Evolutionary conservation across 2,113 vertebrate species (phyloP).

Genomic region (Pholis gunnellus): DNA sequence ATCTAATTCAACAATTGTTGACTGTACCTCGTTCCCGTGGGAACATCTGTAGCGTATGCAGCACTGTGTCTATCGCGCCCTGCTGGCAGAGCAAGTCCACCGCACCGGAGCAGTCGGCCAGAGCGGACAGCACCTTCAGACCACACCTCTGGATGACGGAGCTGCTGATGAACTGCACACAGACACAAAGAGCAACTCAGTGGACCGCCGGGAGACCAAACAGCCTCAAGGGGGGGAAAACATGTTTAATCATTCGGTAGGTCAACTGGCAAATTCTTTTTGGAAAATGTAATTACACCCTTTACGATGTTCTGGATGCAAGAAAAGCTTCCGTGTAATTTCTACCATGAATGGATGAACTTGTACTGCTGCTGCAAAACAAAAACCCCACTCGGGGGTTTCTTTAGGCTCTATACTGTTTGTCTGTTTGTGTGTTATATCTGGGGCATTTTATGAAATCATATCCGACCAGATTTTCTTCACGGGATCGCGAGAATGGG

Average conservation of each 20-base stretch:
- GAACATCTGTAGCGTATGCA: slow-evolving; percentile 95
- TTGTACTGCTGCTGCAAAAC: background rate
- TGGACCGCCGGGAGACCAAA: background rate
- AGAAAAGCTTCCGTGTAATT: slow-evolving; percentile 13
- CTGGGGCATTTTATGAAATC: background rate
- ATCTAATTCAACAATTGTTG: background rate
- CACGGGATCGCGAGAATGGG: too few relatives aligned
- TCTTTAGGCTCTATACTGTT: background rate
- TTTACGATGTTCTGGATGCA: background rate
- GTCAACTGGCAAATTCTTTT: slow-evolving; percentile 25
- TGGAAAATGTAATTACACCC: slow-evolving; percentile 51
- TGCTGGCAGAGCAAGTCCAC: slow-evolving; percentile 90
- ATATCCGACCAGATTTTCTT: background rate
- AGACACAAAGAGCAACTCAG: background rate
- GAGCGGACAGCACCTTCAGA: slow-evolving; percentile 86
- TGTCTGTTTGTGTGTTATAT: background rate
- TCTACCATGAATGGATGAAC: slow-evolving; percentile 25
- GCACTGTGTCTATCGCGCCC: slow-evolving; percentile 90
- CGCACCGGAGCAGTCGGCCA: slow-evolving; percentile 88
- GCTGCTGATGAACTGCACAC: slow-evolving; percentile 91
- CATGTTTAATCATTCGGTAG: background rate
- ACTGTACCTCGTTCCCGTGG: slow-evolving; percentile 88
- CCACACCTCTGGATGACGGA: slow-evolving; percentile 90
- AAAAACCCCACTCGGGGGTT: background rate
- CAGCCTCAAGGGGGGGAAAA: too few relatives aligned